phyloP scores from a whole-genome alignment of 2,797 vertebrate genomes.

The Eulemur coronatus region DNA sequence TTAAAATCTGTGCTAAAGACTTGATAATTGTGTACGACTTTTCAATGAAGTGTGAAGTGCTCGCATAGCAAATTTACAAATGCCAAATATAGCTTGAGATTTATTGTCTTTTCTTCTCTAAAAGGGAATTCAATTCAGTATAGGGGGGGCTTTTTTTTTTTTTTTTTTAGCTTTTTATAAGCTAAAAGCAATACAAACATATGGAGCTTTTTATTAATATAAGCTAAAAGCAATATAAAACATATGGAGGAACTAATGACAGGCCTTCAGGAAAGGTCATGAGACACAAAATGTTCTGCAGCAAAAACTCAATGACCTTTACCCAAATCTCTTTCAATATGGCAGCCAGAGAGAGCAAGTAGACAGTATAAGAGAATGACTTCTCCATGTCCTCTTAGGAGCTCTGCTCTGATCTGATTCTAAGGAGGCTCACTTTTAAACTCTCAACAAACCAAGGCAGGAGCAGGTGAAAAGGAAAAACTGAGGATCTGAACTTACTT shows the following conservation, averaged over 20 bases:
- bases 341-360: background rate
- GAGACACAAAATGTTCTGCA: slow-evolving; percentile 13
- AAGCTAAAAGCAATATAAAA: slow-evolving; percentile 37
- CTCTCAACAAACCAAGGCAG: background rate
- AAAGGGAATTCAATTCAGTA: background rate
- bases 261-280: background rate
- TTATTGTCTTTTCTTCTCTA: slow-evolving; percentile 24
- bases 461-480: background rate
- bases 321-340: background rate
- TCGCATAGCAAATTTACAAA: slow-evolving; percentile 57
- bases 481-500: background rate
- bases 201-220: background rate
- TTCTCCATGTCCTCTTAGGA: background rate
- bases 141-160: background rate
- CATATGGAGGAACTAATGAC: background rate
- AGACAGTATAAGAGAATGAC: background rate
- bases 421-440: background rate
- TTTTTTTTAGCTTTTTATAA: background rate
- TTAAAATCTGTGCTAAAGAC: slow-evolving; percentile 63
- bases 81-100: slow-evolving; percentile 57
- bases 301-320: background rate
- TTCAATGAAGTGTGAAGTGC: slow-evolving; percentile 53
- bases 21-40: slow-evolving; percentile 62
- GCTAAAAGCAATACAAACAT: slow-evolving; percentile 41
- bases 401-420: background rate